Conservation (phyloP, 2,888 invertebrate species). For the Teleogryllus oceanicus region DNA sequence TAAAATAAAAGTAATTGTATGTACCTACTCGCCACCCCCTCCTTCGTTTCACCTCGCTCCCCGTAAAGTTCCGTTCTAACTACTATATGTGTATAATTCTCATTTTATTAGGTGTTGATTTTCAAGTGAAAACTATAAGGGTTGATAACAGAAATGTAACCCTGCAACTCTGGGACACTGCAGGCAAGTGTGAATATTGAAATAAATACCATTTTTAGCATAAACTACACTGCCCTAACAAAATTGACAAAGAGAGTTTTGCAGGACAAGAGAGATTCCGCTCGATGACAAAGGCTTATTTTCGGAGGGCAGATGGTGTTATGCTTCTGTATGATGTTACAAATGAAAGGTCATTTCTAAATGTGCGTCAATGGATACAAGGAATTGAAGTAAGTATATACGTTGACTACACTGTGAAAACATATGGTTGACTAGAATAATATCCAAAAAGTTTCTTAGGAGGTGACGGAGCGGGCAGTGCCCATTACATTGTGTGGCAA, state of each 20-base stretch:
- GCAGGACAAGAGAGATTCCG: conserved; percentile 52
- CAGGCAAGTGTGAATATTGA: conserved; percentile 46
- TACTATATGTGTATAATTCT: no score
- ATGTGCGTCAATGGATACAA: conserved; percentile 58
- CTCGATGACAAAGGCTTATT: conserved; percentile 59
- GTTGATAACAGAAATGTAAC: conserved; percentile 52
- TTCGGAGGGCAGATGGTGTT: conserved; percentile 60
- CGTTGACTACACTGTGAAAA: neutral
- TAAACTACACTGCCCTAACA: neutral
- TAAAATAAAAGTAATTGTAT: no score
- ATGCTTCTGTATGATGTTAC: conserved; percentile 58
- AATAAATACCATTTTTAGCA: neutral
- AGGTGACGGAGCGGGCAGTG: conserved; percentile 52
- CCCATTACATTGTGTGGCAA: conserved; percentile 59
- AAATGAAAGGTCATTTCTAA: conserved; percentile 56
- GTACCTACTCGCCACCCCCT: no score
- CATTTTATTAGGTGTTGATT: conserved; percentile 51
- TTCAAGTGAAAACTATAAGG: conserved; percentile 54
- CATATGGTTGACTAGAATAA: no score
- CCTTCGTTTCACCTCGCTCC: no score
- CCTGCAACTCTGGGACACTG: conserved; percentile 58
- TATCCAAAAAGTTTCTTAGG: conserved; percentile 44
- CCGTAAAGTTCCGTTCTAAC: no score
- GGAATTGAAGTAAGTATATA: conserved; percentile 51
- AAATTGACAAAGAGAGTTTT: neutral